Base-by-base conservation (phyloP, 2,888 invertebrate genomes). In the Brachyptera putata region DNA sequence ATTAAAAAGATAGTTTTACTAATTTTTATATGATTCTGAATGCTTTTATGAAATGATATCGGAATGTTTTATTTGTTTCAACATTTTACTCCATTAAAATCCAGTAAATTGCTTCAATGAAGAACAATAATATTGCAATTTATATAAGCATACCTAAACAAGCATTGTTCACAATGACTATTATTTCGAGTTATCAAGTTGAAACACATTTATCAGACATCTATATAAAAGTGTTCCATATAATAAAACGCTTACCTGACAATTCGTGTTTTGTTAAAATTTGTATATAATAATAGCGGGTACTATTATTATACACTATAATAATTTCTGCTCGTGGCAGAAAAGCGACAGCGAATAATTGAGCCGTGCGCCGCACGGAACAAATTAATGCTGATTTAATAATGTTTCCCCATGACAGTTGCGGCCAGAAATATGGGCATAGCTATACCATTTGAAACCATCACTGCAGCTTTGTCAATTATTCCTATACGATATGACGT, bases 371-470 rank as follows among this genome's bases (percentile, higher is more conserved):
- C 34, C 21, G 14, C 53, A 34, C 34, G 34, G 34, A 34, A 53
- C 60, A 60, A 60, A 60, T 60, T 60, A 60, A 60, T 60, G 60
- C 60, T 60, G 60, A 60, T 60, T 60, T 60, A 60, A 60, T 60
- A 56, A 60, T 56, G 55, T 46, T 30, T 57, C 48, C 57, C 57
- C 46, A 11, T 43, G 57, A 39, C 57, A 43, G 18, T 26, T 30
- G 34, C 48, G 30, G 57, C 30, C 30, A 48, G 57, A 57, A 57
- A 57, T 57, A 16, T 26, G 11, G 21, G 22, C 24, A 2, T 7
- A 7, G 24, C 21, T 24, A 22, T n/a, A 46, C 36, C n/a, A 11
- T 25, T 16, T 26, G 48, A n/a, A 26, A 1, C 24, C 26, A 18
- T 50, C 49, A 50, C 49, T 16, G 26, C 16, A 26, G 30, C 49